Conservation (phyloP, 1,140 invertebrate species). For the Megalopta genalis region DNA sequence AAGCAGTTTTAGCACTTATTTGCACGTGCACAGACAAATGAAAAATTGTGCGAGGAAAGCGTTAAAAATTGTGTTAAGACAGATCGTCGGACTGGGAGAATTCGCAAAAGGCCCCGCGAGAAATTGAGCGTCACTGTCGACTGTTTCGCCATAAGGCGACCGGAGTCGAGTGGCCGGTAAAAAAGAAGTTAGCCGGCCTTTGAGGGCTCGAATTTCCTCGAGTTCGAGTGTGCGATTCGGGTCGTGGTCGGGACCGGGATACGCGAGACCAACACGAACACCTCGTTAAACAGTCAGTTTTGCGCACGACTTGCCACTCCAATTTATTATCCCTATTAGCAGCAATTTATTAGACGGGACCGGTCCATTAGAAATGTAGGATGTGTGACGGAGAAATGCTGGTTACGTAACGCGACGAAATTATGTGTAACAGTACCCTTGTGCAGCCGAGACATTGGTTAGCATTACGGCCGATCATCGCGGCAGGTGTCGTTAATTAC, state of each 20-base stretch:
- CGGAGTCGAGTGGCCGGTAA: constrained; percentile 44
- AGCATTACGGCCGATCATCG: too few relatives aligned
- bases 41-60: too few relatives aligned
- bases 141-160: constrained; percentile 45
- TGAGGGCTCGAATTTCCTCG: constrained; percentile 56
- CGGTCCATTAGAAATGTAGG: too few relatives aligned
- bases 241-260: constrained; percentile 4
- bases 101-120: background rate
- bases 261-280: background rate
- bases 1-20: too few relatives aligned
- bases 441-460: too few relatives aligned
- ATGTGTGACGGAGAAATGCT: background rate
- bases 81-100: too few relatives aligned
- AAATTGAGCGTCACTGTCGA: constrained; percentile 50
- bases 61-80: background rate
- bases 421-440: too few relatives aligned
- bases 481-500: too few relatives aligned
- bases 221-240: constrained; percentile 24
- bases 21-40: too few relatives aligned
- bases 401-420: too few relatives aligned
- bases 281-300: constrained; percentile 8
- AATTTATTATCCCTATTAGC: constrained; percentile 5
- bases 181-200: constrained; percentile 49
- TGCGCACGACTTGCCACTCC: constrained; percentile 2
- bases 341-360: too few relatives aligned